phyloP scores from a whole-genome alignment of 2,797 vertebrate species.

The Rhynchonycteris naso region DNA sequence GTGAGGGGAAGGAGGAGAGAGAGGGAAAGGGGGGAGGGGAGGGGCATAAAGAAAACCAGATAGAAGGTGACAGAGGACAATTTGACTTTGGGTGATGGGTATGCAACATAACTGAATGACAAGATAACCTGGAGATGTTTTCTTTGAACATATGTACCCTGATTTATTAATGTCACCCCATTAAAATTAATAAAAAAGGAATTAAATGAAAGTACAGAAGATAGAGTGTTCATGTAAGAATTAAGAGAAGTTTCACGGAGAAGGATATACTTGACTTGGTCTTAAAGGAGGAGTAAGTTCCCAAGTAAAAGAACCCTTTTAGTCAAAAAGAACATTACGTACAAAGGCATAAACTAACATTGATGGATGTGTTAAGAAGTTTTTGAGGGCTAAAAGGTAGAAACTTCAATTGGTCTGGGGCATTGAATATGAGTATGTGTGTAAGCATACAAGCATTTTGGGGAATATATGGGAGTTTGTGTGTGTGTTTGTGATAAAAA shows the following conservation, averaged over 20 bases:
- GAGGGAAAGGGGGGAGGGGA: too few species aligned
- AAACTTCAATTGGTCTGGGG: not conserved
- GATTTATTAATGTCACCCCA: too few species aligned
- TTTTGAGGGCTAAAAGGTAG: not conserved
- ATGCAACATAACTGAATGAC: too few species aligned
- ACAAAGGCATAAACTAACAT: not conserved
- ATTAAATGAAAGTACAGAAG: not conserved
- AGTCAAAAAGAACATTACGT: not conserved
- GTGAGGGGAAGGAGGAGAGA: too few species aligned
- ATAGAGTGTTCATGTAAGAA: not conserved
- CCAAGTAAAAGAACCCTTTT: not conserved
- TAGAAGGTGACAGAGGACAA: too few species aligned
- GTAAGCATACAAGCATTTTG: not conserved
- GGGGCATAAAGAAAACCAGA: too few species aligned
- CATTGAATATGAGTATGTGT: not conserved
- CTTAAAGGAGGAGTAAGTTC: not conserved
- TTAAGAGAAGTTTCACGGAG: not conserved
- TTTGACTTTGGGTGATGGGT: too few species aligned
- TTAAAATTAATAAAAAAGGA: too few species aligned
- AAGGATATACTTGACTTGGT: not conserved
- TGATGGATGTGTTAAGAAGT: not conserved
- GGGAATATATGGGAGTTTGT: not conserved
- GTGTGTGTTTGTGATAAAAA: not conserved
- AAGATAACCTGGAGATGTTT: too few species aligned
- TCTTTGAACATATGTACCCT: too few species aligned